These are phyloP conservation scores for Florisuga fusca DNA, from an alignment of 2,797 vertebrate species.

Conservation along the genomic window DNA sequence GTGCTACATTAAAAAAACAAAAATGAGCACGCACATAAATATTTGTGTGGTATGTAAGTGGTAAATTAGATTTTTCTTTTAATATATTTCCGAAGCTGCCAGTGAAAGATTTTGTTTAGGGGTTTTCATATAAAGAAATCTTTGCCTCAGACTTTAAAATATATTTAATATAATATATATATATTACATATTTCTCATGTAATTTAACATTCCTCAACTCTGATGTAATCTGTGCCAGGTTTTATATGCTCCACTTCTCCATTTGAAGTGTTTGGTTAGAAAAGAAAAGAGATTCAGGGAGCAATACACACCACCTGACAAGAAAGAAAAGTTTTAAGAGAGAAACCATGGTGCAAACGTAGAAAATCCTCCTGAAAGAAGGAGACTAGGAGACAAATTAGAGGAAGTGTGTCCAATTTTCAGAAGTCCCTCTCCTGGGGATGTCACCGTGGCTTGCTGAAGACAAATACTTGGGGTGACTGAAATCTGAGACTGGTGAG, in stretches of 20 bases:
- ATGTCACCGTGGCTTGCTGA: neutral
- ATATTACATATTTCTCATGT: neutral
- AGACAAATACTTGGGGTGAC: neutral
- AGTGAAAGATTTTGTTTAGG: neutral
- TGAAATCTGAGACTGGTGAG: neutral
- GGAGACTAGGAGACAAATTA: neutral
- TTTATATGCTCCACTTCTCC: accelerated
- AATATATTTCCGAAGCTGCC: neutral
- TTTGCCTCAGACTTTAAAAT: neutral
- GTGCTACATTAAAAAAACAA: neutral
- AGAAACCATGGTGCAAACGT: neutral
- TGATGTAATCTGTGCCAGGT: neutral
- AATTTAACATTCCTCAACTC: neutral
- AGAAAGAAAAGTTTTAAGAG: neutral
- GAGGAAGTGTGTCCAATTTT: neutral
- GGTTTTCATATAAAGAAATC: neutral
- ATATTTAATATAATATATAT: no score
- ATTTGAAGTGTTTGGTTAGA: neutral
- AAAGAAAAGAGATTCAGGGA: neutral
- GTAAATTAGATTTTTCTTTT: neutral
- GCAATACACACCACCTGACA: neutral
- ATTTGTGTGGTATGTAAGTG: neutral
- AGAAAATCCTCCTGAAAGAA: neutral
- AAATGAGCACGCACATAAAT: neutral
- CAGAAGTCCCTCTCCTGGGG: neutral